Evolutionary conservation across 2,113 vertebrate genomes (phyloP).

Genomic region (Hippocampus guttulatus): DNA sequence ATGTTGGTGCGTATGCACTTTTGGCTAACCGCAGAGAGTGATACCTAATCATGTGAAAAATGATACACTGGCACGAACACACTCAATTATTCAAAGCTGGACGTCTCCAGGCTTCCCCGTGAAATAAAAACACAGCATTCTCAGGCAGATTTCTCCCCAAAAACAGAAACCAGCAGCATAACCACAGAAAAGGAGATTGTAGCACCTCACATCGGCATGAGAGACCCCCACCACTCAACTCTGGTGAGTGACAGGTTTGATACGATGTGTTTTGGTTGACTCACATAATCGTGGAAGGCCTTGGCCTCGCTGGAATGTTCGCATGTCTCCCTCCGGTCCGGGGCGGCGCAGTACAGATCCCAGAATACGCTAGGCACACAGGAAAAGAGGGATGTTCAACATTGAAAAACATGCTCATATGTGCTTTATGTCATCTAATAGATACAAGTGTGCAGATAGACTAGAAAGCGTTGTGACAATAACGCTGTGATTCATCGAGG

Average conservation of each 20-base stretch:
- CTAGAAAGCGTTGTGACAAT: background rate
- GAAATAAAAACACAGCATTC: conserved; percentile 33
- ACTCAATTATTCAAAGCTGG: conserved; percentile 19
- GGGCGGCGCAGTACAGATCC: conserved; percentile 90
- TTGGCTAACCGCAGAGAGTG: background rate
- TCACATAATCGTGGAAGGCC: conserved; percentile 87
- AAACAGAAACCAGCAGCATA: conserved; percentile 42
- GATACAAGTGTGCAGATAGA: background rate
- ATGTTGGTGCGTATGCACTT: background rate
- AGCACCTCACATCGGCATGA: background rate
- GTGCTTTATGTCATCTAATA: conserved; percentile 2
- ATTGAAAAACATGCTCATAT: background rate
- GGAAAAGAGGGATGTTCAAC: conserved; percentile 30
- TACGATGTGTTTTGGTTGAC: conserved; percentile 63
- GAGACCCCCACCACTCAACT: background rate
- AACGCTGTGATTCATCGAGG: background rate
- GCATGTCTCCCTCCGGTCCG: conserved; percentile 85
- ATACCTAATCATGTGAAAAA: conserved; percentile 17
- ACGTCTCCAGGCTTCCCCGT: conserved; percentile 31
- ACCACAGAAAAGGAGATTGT: conserved; percentile 14
- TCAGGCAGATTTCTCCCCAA: conserved; percentile 19
- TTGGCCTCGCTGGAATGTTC: conserved; percentile 89
- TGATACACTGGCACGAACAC: conserved; percentile 5
- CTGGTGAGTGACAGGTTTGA: background rate
- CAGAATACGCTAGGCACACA: conserved; percentile 81